Percentiles rank a stretch among this genome's conserved stretches.
Evolutionary conservation across 2,888 invertebrate species (phyloP).

Genomic region (Rhogogaster chlorosoma): DNA sequence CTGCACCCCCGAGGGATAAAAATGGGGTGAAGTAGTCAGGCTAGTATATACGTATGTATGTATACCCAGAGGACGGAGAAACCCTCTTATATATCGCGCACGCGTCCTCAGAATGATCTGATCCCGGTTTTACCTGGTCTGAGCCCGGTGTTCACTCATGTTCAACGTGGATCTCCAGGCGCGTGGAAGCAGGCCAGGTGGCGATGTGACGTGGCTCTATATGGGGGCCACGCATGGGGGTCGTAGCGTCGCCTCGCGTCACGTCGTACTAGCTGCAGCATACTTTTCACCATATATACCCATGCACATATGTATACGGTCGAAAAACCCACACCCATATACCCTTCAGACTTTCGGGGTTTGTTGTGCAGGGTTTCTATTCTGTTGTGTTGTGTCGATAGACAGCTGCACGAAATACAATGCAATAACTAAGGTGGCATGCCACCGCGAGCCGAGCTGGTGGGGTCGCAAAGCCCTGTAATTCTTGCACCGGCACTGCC

Average conservation of each 20-base stretch:
- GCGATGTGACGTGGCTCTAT: constrained; percentile 76
- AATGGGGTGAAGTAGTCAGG: not conserved
- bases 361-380: constrained; percentile 12
- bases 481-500: constrained; percentile 57
- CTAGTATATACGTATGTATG: too few species aligned
- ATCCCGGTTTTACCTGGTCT: constrained; percentile 19
- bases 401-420: constrained; percentile 73
- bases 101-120: not conserved
- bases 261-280: not conserved
- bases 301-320: not conserved
- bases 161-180: constrained; percentile 53
- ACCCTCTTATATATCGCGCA: not conserved
- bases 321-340: not conserved
- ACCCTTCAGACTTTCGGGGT: constrained; percentile 21
- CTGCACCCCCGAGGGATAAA: not conserved
- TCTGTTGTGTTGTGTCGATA: constrained; percentile 48
- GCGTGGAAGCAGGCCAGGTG: constrained; percentile 73
- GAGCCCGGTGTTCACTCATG: constrained; percentile 46
- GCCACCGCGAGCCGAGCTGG: not conserved
- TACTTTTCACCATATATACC: not conserved
- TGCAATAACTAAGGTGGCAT: constrained; percentile 63
- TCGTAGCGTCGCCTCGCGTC: constrained; percentile 57
- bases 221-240: constrained; percentile 75
- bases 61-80: not conserved
- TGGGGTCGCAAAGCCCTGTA: constrained; percentile 47